Evolutionary conservation across 1,140 invertebrate genomes (phyloP), one percentile per base, ranked within the genome.

Genomic region (Drosophila kohkoa): DNA sequence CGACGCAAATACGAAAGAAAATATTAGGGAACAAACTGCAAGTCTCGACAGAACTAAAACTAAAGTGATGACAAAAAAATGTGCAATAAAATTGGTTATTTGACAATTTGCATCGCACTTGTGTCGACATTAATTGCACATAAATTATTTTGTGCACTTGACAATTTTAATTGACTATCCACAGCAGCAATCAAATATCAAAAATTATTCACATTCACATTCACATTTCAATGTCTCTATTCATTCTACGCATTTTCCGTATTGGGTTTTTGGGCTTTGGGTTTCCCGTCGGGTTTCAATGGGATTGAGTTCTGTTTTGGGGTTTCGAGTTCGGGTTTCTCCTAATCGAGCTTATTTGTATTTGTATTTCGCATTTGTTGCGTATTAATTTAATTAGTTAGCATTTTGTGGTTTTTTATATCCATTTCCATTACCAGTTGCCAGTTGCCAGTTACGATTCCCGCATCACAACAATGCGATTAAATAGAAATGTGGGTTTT

Each of bases 331-430:
- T 16, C 20, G 60, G 74, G 3, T 75, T 71, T 63, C 16, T 41
- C 49, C 57, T 38, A 11, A 57, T 16, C 30, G 43, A 48, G 46
- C 59, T 45, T 41, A 38, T 32, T 46, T 73, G 43, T 78, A 55
- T 80, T 65, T 79, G 79, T 60, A 70, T 81, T 81, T 75, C 60
- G 67, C 73, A 83, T 83, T 89, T 81, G 78, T 79, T 89, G 68
- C 68, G 78, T 76, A 85, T 90, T 89, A 79, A 89, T 89, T 89
- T 75, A 89, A 90, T 89, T 89, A 89, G 85, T 79, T 78, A 69
- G 65, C 75, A 71, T 81, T 83, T 81, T 81, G 85, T 75, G 85
- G 85, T 25, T 83, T 81, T 74, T 55, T 57, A 70, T 65, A 65
- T 55, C 75, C 60, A 20, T 54, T 74, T 72, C 65, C 67, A 75